These are phyloP conservation scores for Craseonycteris thonglongyai DNA, from an alignment of 2,113 vertebrate genomes.

Conservation along the genomic window DNA sequence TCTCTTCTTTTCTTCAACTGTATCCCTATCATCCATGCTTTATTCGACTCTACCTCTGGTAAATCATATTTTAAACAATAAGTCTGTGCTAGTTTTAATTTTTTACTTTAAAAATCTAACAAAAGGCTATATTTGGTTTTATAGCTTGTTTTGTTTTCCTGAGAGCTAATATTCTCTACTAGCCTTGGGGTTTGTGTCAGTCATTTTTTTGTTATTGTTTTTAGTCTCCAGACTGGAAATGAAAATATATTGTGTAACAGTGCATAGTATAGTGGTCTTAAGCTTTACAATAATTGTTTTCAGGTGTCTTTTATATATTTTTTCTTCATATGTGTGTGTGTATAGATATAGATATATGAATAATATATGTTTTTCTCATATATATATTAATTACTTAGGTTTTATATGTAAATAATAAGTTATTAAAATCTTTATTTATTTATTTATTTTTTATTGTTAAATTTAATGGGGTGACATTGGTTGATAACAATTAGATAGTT, in stretches of 20 bases:
- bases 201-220: neutral
- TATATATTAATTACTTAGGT: no score
- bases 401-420: no score
- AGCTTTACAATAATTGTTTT: slow-evolving; percentile 1
- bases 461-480: no score
- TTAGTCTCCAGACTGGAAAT: neutral
- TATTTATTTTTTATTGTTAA: no score
- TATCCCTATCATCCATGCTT: neutral
- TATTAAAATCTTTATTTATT: slow-evolving; percentile 21
- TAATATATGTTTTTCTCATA: no score
- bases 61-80: slow-evolving; percentile 19
- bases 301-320: neutral
- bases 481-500: no score
- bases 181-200: neutral
- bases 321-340: no score
- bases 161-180: neutral
- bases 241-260: neutral
- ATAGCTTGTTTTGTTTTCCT: neutral
- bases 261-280: neutral
- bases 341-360: no score
- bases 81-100: neutral
- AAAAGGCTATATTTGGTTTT: neutral
- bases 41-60: neutral
- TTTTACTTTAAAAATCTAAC: slow-evolving; percentile 15
- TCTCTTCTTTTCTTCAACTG: neutral